These are phyloP conservation scores for Luperina nickerlii DNA, from an alignment of 2,888 invertebrate species.

Conservation along the genomic window DNA sequence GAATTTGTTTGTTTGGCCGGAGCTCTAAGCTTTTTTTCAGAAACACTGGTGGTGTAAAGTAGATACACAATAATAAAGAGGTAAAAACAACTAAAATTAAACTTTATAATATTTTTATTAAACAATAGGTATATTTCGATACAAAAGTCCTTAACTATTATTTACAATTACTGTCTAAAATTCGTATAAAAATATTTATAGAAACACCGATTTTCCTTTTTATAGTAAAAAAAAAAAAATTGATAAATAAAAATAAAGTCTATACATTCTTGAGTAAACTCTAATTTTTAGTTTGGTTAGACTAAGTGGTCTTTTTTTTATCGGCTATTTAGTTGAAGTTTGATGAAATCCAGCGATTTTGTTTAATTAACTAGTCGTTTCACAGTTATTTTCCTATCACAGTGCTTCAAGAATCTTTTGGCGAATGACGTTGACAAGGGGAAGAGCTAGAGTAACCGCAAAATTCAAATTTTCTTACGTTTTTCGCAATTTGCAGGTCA, in stretches of 20 bases:
- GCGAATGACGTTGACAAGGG: not conserved
- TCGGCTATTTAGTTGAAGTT: conserved; percentile 27
- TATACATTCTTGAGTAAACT: conserved; percentile 73
- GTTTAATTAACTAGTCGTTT: not conserved
- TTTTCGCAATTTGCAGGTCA: too few species aligned
- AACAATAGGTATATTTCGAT: conserved; percentile 83
- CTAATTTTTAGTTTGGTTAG: conserved; percentile 58
- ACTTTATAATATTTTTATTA: conserved; percentile 76
- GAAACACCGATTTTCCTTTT: conserved; percentile 70
- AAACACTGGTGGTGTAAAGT: not conserved
- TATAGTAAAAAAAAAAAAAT: conserved; percentile 49
- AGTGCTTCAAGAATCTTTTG: not conserved
- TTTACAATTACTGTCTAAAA: conserved; percentile 78
- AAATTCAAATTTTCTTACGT: too few species aligned
- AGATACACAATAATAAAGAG: not conserved
- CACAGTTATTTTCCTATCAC: not conserved
- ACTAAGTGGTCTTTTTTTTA: conserved; percentile 16
- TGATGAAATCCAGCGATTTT: conserved; percentile 44
- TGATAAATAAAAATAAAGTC: conserved; percentile 69
- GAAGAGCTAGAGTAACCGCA: too few species aligned
- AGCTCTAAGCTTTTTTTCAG: not conserved
- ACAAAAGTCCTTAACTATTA: conserved; percentile 82
- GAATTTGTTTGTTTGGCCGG: too few species aligned
- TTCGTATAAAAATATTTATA: conserved; percentile 74
- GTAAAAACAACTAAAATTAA: conserved; percentile 23